These are phyloP conservation scores for Cossypha polioptera DNA, from an alignment of 2,797 vertebrate genomes.

Conservation along the genomic window DNA sequence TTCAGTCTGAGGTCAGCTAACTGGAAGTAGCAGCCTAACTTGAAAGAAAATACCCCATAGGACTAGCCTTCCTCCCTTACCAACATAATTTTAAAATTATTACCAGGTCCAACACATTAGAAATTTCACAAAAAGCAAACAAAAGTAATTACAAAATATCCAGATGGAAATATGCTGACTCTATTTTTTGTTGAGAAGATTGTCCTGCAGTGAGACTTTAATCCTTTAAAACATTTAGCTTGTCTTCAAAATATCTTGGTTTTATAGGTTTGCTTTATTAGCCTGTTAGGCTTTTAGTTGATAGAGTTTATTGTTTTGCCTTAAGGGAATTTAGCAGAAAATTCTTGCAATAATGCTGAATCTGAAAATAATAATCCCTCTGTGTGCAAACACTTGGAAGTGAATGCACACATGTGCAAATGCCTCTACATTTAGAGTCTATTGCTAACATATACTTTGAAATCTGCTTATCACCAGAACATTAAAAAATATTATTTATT, in stretches of 20 bases:
- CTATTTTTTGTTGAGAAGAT: background rate
- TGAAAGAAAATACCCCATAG: background rate
- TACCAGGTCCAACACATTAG: background rate
- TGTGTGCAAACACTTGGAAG: background rate
- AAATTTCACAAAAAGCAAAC: slow-evolving; percentile 8
- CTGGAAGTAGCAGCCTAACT: background rate
- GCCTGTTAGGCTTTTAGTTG: background rate
- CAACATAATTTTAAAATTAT: background rate
- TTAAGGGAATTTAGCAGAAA: background rate
- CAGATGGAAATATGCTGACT: background rate
- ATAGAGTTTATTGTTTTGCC: background rate
- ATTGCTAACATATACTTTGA: background rate
- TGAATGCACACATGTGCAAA: background rate
- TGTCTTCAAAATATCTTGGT: background rate
- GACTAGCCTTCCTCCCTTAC: background rate
- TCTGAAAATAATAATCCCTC: background rate
- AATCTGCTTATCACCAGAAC: background rate
- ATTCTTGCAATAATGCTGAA: background rate
- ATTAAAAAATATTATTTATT: background rate
- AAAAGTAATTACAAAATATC: background rate
- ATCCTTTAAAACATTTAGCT: background rate
- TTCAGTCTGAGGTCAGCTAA: background rate
- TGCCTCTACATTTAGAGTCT: background rate
- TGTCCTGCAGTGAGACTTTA: slow-evolving; percentile 1
- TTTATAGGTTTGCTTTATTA: background rate